Base-by-base conservation (phyloP, 2,113 vertebrate genomes). In the Cygnus buccinator region DNA sequence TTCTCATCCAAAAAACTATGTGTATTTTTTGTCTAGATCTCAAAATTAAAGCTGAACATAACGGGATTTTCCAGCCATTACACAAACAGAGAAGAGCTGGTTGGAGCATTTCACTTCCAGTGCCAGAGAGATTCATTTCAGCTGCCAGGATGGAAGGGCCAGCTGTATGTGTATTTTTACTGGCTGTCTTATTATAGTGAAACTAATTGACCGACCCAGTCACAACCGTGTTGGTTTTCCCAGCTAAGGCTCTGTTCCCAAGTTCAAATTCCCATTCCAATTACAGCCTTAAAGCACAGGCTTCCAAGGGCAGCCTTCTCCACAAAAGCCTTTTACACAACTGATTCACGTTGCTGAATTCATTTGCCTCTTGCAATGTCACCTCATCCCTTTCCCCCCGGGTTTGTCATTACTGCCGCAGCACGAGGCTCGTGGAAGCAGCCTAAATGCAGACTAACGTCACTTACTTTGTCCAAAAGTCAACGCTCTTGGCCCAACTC, bases 281-380 rank as follows among this genome's bases (percentile, higher is more conserved):
- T 63, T 29, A 71, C 15, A 94, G 89, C 91, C 86, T 96, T 93
- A 92, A 94, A 81, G 55, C 10, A 29, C 33, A 87, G 82, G 84
- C 74, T 72, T 71, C 82, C 74, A 44, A 72, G 39, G 26, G 54
- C 66, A 87, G 88, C 78, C 78, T 87, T 55, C 58, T 73, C 84
- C 87, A 79, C 71, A 85, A 75, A 71, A 82, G 90, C 90, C 87
- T 87, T 93, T 79, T 75, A 65, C 16, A 57, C 16, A 41, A 31
- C n/a, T 0, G 3, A 37, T 28, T 71, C 39, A 18, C 7, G 26
- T 14, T 3, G 15, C 65, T 46, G 63, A 89, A 95, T 54, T 84
- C 2, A 58, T 79, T 28, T 33, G 35, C 66, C 59, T 66, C 65
- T 71, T 11, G 0, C 74, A 95, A 84, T 8, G 44, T 41, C 44